Evolutionary conservation across 1,140 invertebrate species (phyloP), one percentile per base, ranked within the genome.

Genomic region (Teleogryllus occipitalis): DNA sequence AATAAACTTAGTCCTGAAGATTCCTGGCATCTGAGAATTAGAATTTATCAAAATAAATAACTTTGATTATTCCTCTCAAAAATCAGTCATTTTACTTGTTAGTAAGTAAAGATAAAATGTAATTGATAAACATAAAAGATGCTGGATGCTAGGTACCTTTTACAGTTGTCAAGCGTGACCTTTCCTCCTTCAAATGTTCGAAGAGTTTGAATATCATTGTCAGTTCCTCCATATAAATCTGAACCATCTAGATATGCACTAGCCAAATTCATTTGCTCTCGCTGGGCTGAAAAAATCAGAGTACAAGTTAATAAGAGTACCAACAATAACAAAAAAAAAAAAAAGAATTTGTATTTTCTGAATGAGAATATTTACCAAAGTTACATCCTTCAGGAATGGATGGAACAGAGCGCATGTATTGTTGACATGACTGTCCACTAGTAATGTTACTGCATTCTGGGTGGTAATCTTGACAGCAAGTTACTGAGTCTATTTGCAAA

Each of bases 181-280:
- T 90, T 90, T 8, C 94, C 92, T 75, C 91, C 90, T 80, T 92
- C 91, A 85, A 95, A 96, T 0, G 93, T 92, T 54, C 95, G 86
- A 0, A 95, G 85, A 39, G 90, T 88, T 48, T 92, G 88, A 8
- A 93, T 84, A 82, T 90, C 89, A 74, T 92, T 89, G 73, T 92
- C 90, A 0, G 90, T 93, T 77, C 88, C 93, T 87, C 96, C 96
- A 84, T 98, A 98, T 72, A 98, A 86, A 18, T 92, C 91, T 0
- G 95, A 96, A 4, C 90, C 96, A 83, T 98, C 96, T 12, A 98
- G 87, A 84, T 95, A 97, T 7, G 93, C 91, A 0, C 96, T 95
- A 0, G 93, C 96, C 81, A 94, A 89, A 86, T 97, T 97, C 90
- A 96, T 95, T 84, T 96, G 94, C 81, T 96, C 92, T 49, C 95